These are phyloP conservation scores for Aleadryas rufinucha DNA, from an alignment of 2,113 vertebrate genomes.

Conservation along the genomic window DNA sequence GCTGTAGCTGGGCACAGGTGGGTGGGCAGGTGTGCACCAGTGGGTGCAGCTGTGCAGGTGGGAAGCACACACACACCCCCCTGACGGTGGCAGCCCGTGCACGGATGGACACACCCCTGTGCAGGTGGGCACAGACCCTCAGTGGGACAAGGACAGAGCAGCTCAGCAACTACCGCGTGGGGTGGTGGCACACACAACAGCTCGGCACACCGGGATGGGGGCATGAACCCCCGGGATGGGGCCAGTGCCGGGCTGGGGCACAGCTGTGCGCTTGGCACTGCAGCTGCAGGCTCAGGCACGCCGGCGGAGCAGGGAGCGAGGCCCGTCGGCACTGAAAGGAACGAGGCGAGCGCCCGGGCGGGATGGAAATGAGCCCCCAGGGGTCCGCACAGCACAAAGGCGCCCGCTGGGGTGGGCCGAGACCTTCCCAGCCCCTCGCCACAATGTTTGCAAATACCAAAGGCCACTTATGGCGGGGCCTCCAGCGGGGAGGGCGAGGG, in stretches of 20 bases:
- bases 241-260: not conserved
- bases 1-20: not conserved
- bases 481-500: not conserved
- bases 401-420: conserved; percentile 47
- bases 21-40: not conserved
- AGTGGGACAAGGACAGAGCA: not conserved
- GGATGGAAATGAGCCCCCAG: conserved; percentile 63
- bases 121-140: not conserved
- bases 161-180: not conserved
- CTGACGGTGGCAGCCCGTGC: accelerated
- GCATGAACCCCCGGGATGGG: not conserved
- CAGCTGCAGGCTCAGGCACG: not conserved
- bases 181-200: accelerated
- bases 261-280: not conserved
- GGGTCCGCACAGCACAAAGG: conserved; percentile 35
- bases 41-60: not conserved
- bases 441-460: conserved; percentile 67
- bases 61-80: accelerated
- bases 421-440: conserved; percentile 46
- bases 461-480: not conserved
- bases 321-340: not conserved
- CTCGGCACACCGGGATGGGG: accelerated
- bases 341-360: not conserved
- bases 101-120: accelerated
- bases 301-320: not conserved